phyloP scores from a whole-genome alignment of 2,113 vertebrate species.

The Lophotis ruficrista region DNA sequence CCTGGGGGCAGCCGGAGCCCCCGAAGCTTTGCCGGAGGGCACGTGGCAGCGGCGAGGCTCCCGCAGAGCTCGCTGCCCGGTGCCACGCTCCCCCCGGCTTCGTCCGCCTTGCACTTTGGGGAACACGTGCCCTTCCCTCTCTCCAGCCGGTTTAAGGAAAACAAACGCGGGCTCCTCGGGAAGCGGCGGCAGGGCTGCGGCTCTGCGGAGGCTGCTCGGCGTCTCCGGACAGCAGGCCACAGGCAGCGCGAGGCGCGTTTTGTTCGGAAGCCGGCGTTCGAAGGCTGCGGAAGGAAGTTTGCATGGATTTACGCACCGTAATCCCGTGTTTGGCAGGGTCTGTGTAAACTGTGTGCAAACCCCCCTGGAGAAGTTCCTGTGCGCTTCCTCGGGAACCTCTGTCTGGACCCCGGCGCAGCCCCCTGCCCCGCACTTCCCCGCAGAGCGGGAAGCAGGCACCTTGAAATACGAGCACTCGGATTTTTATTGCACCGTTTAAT shows the following conservation, averaged over 20 bases:
- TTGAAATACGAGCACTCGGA: constrained; percentile 56
- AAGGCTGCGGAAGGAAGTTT: neutral
- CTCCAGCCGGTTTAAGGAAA: neutral
- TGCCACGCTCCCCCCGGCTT: neutral
- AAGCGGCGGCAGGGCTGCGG: neutral
- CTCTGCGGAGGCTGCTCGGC: neutral
- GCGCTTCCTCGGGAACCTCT: neutral
- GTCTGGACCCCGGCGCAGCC: neutral
- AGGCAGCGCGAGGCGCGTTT: neutral
- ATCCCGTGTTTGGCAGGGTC: neutral
- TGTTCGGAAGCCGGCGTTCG: neutral
- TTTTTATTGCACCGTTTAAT: constrained; percentile 69
- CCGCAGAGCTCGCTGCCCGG: accelerated
- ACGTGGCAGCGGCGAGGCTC: neutral
- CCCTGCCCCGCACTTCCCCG: neutral
- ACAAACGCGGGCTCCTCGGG: neutral
- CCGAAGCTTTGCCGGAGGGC: accelerated
- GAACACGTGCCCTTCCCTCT: neutral
- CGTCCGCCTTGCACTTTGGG: neutral
- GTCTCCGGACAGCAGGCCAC: neutral
- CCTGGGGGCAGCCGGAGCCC: no score
- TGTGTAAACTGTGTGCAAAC: neutral
- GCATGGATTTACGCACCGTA: neutral
- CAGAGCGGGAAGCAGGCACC: neutral
- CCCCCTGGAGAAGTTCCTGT: neutral